Evolutionary conservation across 2,888 invertebrate genomes (phyloP).

Genomic region (Cataglyphis albicans): DNA sequence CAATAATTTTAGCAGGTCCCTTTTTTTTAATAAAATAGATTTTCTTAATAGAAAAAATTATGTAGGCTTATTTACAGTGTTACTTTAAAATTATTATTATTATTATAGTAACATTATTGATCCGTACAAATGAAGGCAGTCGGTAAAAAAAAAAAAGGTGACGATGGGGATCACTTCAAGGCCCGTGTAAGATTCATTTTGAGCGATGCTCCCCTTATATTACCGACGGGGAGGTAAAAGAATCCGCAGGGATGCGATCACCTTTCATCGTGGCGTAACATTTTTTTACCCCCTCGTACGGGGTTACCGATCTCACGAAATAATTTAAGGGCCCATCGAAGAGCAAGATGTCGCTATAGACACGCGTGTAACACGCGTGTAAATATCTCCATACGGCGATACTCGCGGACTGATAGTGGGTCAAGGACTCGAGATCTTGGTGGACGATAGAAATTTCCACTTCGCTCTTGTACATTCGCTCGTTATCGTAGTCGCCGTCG

Average conservation of each 20-base stretch:
- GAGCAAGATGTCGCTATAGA: constrained; percentile 41
- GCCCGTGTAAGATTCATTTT: constrained; percentile 33
- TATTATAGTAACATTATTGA: constrained; percentile 2
- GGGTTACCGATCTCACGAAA: constrained; percentile 65
- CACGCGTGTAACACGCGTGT: constrained; percentile 20
- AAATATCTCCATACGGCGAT: not conserved
- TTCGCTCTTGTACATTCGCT: constrained; percentile 37
- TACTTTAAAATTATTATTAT: not conserved
- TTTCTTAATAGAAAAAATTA: not conserved
- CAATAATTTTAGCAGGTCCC: not conserved
- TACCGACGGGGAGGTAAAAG: constrained; percentile 62
- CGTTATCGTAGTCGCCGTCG: not conserved
- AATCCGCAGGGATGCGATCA: constrained; percentile 30
- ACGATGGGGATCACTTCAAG: not conserved
- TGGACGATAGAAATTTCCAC: constrained; percentile 50
- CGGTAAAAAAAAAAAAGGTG: constrained; percentile 24
- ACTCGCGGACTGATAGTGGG: constrained; percentile 67
- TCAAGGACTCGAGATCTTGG: constrained; percentile 69
- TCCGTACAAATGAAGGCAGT: constrained; percentile 3
- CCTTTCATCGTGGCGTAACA: not conserved
- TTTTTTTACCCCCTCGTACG: constrained; percentile 20
- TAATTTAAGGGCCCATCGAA: not conserved
- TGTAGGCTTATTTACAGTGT: not conserved
- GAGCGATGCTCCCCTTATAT: constrained; percentile 40
- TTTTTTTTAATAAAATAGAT: not conserved